A percentile compares a stretch with the other conserved stretches of the same genome.
Conservation (phyloP, 2,888 invertebrate genomes). For the Masnerella sp. region DNA sequence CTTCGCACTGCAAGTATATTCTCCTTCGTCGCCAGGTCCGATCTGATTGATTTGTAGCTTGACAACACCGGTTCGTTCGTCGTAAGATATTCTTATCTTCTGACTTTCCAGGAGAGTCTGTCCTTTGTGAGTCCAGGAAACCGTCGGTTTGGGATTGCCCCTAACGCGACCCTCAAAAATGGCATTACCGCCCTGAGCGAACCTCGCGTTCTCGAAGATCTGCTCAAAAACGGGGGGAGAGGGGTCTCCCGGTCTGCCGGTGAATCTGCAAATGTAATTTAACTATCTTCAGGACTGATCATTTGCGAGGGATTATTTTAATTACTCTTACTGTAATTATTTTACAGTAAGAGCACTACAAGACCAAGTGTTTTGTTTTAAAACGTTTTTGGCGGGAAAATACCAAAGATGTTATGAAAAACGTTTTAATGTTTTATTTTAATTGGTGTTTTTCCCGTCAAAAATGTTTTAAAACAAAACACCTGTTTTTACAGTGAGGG, state of each 20-base stretch:
- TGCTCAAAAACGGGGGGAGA: conserved; percentile 97
- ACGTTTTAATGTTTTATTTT: no score
- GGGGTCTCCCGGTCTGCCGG: conserved; percentile 84
- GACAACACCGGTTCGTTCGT: conserved; percentile 93
- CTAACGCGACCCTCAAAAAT: conserved; percentile 94
- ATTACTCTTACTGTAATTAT: no score
- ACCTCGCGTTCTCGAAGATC: conserved; percentile 95
- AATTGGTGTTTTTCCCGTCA: no score
- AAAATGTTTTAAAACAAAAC: no score
- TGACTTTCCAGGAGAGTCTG: conserved; percentile 89
- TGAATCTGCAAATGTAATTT: conserved; percentile 67
- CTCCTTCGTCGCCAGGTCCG: conserved; percentile 97
- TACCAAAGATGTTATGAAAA: no score
- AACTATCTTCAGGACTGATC: no score
- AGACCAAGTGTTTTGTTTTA: no score
- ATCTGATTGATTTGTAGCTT: conserved; percentile 95
- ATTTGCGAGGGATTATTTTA: no score
- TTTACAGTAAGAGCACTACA: no score
- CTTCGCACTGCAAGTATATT: conserved; percentile 96
- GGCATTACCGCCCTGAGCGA: conserved; percentile 96
- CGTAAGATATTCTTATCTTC: conserved; percentile 94
- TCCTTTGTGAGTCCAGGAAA: conserved; percentile 94
- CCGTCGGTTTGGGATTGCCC: conserved; percentile 94
- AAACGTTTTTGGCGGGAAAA: no score
- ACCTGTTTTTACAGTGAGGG: no score